Conservation (phyloP, 2,888 invertebrate genomes). For the Nomada ferruginata region DNA sequence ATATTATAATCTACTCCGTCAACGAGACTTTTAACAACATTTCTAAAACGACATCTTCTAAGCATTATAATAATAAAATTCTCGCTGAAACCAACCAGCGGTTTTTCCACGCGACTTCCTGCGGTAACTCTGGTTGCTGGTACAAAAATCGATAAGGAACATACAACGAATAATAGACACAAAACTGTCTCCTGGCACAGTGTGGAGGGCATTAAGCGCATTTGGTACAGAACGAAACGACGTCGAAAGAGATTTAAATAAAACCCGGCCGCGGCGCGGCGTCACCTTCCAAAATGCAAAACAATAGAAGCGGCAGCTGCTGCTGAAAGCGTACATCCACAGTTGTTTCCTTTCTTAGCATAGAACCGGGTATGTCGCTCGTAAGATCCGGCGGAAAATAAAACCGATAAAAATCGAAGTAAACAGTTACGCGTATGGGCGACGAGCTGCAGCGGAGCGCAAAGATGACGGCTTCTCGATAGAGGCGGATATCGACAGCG, state of each 20-base stretch:
- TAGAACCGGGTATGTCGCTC: conserved; percentile 36
- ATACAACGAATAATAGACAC: conserved; percentile 34
- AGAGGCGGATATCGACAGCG: conserved; percentile 49
- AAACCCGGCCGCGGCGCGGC: conserved; percentile 40
- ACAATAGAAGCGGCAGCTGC: conserved; percentile 66
- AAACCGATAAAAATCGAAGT: conserved; percentile 60
- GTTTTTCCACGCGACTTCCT: neutral
- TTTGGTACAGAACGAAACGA: conserved; percentile 47
- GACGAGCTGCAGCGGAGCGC: conserved; percentile 36
- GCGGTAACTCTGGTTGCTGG: neutral
- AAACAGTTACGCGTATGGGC: conserved; percentile 53
- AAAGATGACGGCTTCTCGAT: conserved; percentile 63
- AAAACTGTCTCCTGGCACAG: conserved; percentile 31
- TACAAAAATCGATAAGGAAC: conserved; percentile 10
- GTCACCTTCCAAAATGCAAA: conserved; percentile 62
- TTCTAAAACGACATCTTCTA: too few species aligned
- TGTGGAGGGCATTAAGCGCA: conserved; percentile 38
- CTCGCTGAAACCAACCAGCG: too few species aligned
- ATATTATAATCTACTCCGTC: too few species aligned
- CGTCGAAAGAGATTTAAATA: conserved; percentile 58
- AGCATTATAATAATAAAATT: neutral
- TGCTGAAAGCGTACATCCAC: conserved; percentile 27
- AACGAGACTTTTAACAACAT: too few species aligned
- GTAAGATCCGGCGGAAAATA: conserved; percentile 48
- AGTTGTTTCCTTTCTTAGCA: conserved; percentile 30